Conservation (phyloP, 1,140 invertebrate species). For the Diploscapter pachys region DNA sequence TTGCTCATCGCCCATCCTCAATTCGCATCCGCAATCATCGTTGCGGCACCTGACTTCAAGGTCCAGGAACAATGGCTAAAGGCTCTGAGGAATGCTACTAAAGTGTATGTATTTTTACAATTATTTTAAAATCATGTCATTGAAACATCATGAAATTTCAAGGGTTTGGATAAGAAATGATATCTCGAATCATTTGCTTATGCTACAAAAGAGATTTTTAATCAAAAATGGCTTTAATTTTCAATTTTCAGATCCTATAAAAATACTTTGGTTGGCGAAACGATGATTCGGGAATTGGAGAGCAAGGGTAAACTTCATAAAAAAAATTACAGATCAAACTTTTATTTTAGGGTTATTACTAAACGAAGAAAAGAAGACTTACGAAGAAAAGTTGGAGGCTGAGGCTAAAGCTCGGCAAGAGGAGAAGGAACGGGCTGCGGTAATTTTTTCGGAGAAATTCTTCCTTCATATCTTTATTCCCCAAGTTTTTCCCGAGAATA, state of each 20-base stretch:
- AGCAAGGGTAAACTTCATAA: conserved; percentile 47
- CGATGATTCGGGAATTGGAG: conserved; percentile 62
- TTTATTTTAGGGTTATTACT: conserved; percentile 49
- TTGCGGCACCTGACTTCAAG: conserved; percentile 36
- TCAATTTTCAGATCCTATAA: conserved; percentile 60
- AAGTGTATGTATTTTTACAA: conserved; percentile 30
- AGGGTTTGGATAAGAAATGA: neutral
- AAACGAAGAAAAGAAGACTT: conserved; percentile 62
- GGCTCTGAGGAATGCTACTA: conserved; percentile 40
- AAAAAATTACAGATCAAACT: no score
- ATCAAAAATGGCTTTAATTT: neutral
- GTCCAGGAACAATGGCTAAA: conserved; percentile 41
- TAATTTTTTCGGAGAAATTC: conserved; percentile 8
- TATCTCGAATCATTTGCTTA: no score
- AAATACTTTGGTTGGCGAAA: conserved; percentile 61
- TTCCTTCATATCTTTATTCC: conserved; percentile 2
- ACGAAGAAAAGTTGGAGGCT: conserved; percentile 52
- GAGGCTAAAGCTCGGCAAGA: conserved; percentile 48
- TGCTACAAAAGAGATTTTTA: no score
- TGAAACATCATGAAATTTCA: neutral
- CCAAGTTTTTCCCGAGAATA: neutral
- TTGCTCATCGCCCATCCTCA: conserved; percentile 44
- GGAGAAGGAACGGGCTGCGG: conserved; percentile 53
- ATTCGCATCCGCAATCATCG: conserved; percentile 35
- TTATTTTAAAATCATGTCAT: neutral